Evolutionary conservation across 1,140 invertebrate genomes (phyloP), one percentile per base, ranked within the genome.

Genomic region (Andrena cerasifolii): DNA sequence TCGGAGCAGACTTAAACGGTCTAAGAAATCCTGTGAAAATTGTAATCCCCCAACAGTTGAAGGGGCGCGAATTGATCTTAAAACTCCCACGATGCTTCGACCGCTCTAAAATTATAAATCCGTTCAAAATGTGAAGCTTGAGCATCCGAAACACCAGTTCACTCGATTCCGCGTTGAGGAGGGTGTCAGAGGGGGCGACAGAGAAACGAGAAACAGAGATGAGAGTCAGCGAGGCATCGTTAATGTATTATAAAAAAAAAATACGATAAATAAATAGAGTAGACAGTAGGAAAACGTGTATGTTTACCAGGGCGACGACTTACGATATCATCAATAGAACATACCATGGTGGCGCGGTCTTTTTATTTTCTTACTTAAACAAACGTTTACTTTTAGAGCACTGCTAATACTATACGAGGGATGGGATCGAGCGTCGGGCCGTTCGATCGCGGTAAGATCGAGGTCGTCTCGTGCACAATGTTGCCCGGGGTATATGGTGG

Each of bases 281-380:
- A 70, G 51, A 89, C 86, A 88, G 84, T 77, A 88, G 82, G 86
- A 89, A 81, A 81, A 86, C 65, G 81, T 88, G 86, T 85, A 80
- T 80, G 84, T 90, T 92, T 92, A 92, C 91, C 90, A 90, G 90
- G 89, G 87, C 89, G 90, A 87, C 90, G 90, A 92, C 91, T 92
- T 92, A 92, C 91, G 80, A 92, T 90, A 91, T 90, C 89, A 90
- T 91, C 89, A 87, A 91, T 90, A 86, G 90, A 90, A 92, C 90
- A 91, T 91, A 92, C 91, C 91, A 92, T 92, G 90, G 70, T 82
- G 82, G 77, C 81, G 62, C 62, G 71, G 68, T 74, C 58, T 81
- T 58, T 74, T 76, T 77, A 65, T 66, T 68, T 58, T 63, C 56
- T 31, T 72, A 77, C 58, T 82, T 74, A 58, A n/a, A 74, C 16